Conservation (phyloP, 2,797 vertebrate genomes). For the Spondyliosoma cantharus region DNA sequence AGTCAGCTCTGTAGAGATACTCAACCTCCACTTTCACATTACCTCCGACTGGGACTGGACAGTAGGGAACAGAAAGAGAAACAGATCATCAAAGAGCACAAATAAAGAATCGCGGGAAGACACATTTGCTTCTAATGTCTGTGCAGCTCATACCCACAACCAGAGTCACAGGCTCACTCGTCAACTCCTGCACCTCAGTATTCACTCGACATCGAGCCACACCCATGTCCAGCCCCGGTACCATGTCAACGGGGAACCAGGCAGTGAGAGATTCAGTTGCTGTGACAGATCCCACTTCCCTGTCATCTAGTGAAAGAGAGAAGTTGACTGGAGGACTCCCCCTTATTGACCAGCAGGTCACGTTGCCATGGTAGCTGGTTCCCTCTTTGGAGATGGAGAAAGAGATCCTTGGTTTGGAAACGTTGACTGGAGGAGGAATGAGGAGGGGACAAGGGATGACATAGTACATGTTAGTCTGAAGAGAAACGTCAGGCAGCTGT, state of each 20-base stretch:
- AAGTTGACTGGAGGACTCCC: conserved; percentile 80
- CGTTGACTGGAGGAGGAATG: conserved; percentile 63
- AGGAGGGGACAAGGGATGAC: not conserved
- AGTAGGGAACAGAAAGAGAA: not conserved
- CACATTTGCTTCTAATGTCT: not conserved
- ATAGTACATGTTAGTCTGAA: not conserved
- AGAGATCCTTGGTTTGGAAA: conserved; percentile 78
- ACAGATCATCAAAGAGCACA: not conserved
- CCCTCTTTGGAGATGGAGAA: conserved; percentile 73
- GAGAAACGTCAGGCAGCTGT: not conserved
- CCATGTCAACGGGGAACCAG: conserved; percentile 74
- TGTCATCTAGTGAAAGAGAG: conserved; percentile 66
- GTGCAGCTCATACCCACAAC: conserved; percentile 78
- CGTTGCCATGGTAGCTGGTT: conserved; percentile 64
- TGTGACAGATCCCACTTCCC: conserved; percentile 38
- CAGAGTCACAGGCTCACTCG: conserved; percentile 76
- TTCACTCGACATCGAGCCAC: conserved; percentile 70
- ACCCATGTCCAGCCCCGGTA: conserved; percentile 71
- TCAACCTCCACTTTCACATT: conserved; percentile 72
- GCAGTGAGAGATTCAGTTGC: conserved; percentile 55
- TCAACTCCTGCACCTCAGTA: conserved; percentile 72
- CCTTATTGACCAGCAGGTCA: conserved; percentile 76
- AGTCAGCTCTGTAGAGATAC: conserved; percentile 74
- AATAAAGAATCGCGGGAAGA: not conserved
- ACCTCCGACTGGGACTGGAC: conserved; percentile 81